A percentile compares a stretch with the other conserved stretches of the same genome.
phyloP scores from a whole-genome alignment of 2,888 invertebrate genomes.

The Octodonta nipae region DNA sequence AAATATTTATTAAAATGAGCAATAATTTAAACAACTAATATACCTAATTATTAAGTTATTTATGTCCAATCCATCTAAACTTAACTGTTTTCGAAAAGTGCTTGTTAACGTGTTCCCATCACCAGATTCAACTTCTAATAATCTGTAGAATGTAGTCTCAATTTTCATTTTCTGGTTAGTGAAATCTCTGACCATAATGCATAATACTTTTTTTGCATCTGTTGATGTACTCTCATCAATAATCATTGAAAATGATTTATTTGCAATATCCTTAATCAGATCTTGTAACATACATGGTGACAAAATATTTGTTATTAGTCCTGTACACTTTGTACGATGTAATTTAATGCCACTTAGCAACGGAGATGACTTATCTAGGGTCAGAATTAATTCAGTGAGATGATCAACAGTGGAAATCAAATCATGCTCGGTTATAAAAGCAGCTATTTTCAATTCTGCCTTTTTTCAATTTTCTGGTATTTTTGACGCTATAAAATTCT shows the following conservation, averaged over 20 bases:
- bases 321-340: neutral
- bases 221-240: neutral
- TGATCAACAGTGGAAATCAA: slow-evolving; percentile 3
- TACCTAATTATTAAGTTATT: too few relatives aligned
- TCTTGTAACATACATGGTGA: neutral
- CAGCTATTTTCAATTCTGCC: slow-evolving; percentile 6
- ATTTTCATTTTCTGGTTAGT: neutral
- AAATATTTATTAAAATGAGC: too few relatives aligned
- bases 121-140: neutral
- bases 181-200: neutral
- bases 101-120: neutral
- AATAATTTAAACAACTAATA: too few relatives aligned
- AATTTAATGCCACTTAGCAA: neutral
- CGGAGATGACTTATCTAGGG: neutral
- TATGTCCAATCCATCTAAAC: neutral
- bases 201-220: neutral
- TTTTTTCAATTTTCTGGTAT: slow-evolving; percentile 2
- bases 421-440: slow-evolving; percentile 6
- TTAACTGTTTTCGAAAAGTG: neutral
- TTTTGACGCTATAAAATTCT: neutral
- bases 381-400: neutral
- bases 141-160: neutral
- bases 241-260: neutral
- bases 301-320: neutral
- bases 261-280: neutral